These are phyloP conservation scores for Epizoanthus ramosus DNA, from an alignment of 92 coral and sea anemone genomes.

Conservation along the genomic window DNA sequence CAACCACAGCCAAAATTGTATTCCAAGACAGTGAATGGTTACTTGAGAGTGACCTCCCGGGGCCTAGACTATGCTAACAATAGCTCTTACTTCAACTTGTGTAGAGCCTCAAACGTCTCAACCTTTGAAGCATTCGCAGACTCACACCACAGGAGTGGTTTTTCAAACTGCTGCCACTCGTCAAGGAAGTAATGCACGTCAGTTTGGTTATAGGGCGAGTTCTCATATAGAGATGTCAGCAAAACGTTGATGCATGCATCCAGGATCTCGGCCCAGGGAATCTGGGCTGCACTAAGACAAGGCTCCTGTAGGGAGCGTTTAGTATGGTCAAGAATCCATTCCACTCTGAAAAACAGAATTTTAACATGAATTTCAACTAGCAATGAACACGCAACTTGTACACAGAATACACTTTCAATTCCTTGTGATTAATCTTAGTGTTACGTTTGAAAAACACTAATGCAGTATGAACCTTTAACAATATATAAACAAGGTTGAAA, in stretches of 20 bases:
- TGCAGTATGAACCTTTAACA: too few relatives aligned
- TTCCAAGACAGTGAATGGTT: too few relatives aligned
- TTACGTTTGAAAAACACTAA: too few relatives aligned
- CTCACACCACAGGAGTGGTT: constrained; percentile 77
- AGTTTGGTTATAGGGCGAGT: constrained; percentile 59
- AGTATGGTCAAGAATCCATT: constrained; percentile 70
- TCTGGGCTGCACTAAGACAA: constrained; percentile 73
- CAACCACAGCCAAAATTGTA: neutral
- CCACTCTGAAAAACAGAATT: constrained; percentile 50
- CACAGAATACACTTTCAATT: too few relatives aligned
- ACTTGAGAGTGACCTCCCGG: too few relatives aligned
- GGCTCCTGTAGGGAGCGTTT: constrained; percentile 64
- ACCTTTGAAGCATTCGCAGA: constrained; percentile 57
- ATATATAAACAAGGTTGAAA: too few relatives aligned
- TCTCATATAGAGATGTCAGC: constrained; percentile 70
- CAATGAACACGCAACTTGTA: neutral
- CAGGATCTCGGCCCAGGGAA: constrained; percentile 94
- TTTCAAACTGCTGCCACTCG: constrained; percentile 65
- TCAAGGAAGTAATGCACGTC: constrained; percentile 65
- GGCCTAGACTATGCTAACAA: too few relatives aligned
- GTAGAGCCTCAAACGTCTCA: constrained; percentile 46
- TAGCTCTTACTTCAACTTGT: constrained; percentile 36
- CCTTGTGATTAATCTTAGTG: too few relatives aligned
- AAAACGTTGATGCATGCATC: constrained; percentile 80
- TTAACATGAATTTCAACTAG: neutral